A percentile compares a stretch with the other conserved stretches of the same genome.
phyloP scores from a whole-genome alignment of 2,113 vertebrate genomes.

The Electrona antarctica region DNA sequence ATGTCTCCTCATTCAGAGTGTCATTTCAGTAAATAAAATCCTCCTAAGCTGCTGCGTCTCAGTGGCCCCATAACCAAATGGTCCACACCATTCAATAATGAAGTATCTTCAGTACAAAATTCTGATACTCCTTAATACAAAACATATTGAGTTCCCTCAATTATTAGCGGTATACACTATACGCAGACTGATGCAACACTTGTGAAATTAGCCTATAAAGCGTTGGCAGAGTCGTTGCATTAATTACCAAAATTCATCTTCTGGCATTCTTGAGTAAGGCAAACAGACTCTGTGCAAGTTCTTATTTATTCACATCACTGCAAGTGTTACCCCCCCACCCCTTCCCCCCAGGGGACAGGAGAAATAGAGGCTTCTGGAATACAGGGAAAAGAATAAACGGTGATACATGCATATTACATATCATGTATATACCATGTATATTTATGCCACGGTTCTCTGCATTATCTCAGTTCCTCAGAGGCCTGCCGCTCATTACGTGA shows the following conservation, averaged over 20 bases:
- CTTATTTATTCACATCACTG: not conserved
- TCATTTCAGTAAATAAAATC: not conserved
- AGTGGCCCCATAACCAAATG: not conserved
- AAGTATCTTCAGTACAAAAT: not conserved
- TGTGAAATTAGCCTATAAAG: not conserved
- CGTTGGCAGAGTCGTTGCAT: not conserved
- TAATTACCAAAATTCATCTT: not conserved
- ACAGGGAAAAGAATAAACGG: not conserved
- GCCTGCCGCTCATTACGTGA: no score
- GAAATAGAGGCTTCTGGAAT: not conserved
- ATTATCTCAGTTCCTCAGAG: not conserved
- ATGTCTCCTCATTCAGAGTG: not conserved
- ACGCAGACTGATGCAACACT: conserved; percentile 4
- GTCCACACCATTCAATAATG: not conserved
- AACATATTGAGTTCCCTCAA: not conserved
- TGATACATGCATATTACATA: not conserved
- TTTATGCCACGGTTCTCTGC: not conserved
- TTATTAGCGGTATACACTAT: not conserved
- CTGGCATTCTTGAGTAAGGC: not conserved
- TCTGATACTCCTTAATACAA: not conserved
- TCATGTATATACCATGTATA: not conserved
- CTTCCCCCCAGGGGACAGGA: not conserved
- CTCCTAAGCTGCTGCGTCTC: not conserved
- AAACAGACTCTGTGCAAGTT: not conserved
- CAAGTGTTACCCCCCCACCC: not conserved